Conservation (phyloP, 2,797 vertebrate species). For the Apogon talboti region DNA sequence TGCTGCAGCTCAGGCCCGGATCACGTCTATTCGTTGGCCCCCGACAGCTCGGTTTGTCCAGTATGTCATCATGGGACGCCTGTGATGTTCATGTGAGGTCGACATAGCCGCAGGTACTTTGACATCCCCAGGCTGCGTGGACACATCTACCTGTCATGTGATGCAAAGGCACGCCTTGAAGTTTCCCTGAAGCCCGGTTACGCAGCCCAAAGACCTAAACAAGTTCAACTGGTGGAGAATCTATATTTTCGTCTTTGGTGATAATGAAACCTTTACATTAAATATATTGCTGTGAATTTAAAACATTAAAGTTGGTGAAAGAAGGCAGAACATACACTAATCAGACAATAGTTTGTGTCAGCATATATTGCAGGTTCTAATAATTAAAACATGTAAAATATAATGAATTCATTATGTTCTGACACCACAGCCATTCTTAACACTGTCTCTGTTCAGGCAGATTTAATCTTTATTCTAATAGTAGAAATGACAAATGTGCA, state of each 20-base stretch:
- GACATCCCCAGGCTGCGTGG: conserved; percentile 17
- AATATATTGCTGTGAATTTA: background rate
- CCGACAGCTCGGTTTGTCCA: background rate
- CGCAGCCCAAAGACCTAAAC: background rate
- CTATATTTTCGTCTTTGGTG: too few relatives aligned
- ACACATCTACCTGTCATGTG: conserved; percentile 48
- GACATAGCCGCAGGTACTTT: conserved; percentile 12
- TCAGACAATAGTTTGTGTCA: background rate
- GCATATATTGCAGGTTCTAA: background rate
- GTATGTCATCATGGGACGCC: background rate
- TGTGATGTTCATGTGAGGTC: conserved; percentile 8
- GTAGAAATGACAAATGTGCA: too few relatives aligned
- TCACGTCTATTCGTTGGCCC: conserved; percentile 15
- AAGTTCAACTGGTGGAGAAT: background rate
- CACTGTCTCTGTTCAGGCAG: background rate
- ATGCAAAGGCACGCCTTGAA: conserved; percentile 30
- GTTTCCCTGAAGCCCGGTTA: conserved; percentile 54
- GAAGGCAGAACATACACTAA: background rate
- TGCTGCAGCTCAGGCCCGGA: background rate
- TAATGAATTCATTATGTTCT: background rate
- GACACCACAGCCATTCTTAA: conserved; percentile 10
- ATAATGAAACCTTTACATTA: background rate
- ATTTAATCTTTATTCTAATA: background rate
- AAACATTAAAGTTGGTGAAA: too few relatives aligned
- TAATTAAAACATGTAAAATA: too few relatives aligned